Evolutionary conservation across 2,888 invertebrate genomes (phyloP).

Genomic region (Orthonevra nobilis): DNA sequence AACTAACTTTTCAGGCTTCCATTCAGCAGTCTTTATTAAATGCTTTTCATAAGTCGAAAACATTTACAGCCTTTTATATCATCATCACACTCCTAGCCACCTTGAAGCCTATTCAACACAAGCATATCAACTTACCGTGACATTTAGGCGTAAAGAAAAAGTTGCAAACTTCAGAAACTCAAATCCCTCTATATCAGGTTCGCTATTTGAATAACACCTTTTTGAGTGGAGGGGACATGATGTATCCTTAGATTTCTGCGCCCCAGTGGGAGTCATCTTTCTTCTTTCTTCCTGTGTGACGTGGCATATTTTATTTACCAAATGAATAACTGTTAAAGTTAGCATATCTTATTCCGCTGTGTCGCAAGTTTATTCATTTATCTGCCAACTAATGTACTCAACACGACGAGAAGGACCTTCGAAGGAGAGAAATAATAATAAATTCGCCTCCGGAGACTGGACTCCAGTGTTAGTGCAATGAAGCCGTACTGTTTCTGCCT

Average conservation of each 20-base stretch:
- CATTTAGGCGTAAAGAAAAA: constrained; percentile 4
- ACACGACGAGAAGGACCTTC: constrained; percentile 21
- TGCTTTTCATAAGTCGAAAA: no score
- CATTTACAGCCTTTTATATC: no score
- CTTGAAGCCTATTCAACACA: constrained; percentile 13
- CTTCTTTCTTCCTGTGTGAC: constrained; percentile 12
- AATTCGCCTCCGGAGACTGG: constrained; percentile 43
- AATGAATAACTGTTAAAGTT: constrained; percentile 50
- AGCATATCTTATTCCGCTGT: constrained; percentile 22
- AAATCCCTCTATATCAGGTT: constrained; percentile 42
- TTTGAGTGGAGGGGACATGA: not conserved
- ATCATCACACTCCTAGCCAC: constrained; percentile 36
- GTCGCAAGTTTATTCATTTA: constrained; percentile 48
- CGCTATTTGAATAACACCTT: constrained; percentile 52
- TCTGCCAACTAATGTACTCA: constrained; percentile 49
- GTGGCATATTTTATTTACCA: not conserved
- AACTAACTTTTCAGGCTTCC: no score
- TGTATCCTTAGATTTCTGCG: no score
- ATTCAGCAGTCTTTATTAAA: no score
- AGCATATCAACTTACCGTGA: no score
- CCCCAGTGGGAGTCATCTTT: constrained; percentile 37
- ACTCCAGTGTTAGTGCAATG: constrained; percentile 28
- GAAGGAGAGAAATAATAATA: constrained; percentile 38
- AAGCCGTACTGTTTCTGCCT: no score
- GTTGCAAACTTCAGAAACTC: constrained; percentile 45